phyloP scores from a whole-genome alignment of 2,113 vertebrate species.

The Hipposideros armiger region DNA sequence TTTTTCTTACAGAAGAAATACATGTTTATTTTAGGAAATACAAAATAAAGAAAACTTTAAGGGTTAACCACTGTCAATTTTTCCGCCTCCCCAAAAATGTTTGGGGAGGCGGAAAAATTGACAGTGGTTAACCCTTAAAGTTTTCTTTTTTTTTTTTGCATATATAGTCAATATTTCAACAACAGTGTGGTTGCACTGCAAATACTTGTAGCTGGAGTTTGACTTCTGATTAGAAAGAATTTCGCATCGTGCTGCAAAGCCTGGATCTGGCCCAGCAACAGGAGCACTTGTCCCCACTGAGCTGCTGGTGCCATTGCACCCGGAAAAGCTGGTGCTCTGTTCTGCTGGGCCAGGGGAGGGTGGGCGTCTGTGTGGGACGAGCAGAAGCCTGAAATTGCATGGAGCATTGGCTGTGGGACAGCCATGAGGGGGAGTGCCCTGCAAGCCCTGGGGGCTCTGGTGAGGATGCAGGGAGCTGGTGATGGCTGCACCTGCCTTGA shows the following conservation, averaged over 20 bases:
- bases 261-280: background rate
- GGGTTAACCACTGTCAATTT: background rate
- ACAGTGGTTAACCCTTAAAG: background rate
- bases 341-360: background rate
- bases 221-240: background rate
- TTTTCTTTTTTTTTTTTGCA: background rate
- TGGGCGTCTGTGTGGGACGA: accelerated
- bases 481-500: background rate
- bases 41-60: background rate
- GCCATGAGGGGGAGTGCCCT: accelerated
- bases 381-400: background rate
- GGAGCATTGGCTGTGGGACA: background rate
- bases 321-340: background rate
- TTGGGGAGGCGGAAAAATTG: background rate
- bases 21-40: background rate
- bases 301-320: background rate
- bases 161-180: background rate
- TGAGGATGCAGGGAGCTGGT: background rate
- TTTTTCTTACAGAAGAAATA: constrained; percentile 1
- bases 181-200: background rate
- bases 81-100: no score
- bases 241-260: background rate
- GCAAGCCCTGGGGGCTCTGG: background rate
- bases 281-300: background rate
- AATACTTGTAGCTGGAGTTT: background rate